Conservation (phyloP, 2,113 vertebrate genomes). For the Tenrec ecaudatus region DNA sequence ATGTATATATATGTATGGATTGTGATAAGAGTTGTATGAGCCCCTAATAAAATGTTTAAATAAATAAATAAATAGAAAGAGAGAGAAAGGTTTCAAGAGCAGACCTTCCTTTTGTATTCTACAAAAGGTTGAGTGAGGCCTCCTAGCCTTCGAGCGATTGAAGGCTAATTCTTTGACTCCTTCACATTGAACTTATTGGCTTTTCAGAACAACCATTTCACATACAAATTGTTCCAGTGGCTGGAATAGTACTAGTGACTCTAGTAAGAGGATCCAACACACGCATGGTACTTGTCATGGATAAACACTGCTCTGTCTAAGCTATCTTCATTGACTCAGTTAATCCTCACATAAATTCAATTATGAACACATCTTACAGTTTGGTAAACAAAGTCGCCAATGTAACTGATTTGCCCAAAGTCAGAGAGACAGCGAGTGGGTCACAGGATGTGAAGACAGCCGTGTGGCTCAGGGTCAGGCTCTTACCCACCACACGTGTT, state of each 20-base stretch:
- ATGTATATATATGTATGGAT: too few relatives aligned
- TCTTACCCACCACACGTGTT: not conserved
- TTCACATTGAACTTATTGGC: conserved; percentile 20
- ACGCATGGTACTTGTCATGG: not conserved
- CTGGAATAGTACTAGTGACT: not conserved
- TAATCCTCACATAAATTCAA: conserved; percentile 11
- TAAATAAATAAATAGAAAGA: too few relatives aligned
- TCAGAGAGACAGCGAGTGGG: not conserved
- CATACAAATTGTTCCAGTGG: not conserved
- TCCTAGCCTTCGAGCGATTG: not conserved
- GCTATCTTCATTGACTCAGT: not conserved
- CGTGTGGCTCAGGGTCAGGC: not conserved
- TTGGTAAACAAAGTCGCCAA: not conserved
- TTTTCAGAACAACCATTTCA: not conserved
- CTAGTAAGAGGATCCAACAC: not conserved
- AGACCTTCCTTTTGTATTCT: too few relatives aligned
- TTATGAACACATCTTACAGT: not conserved
- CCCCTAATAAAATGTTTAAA: too few relatives aligned
- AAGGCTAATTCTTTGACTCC: not conserved
- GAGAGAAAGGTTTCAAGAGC: not conserved
- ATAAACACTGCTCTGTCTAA: not conserved
- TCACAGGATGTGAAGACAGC: not conserved
- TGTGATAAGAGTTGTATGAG: too few relatives aligned
- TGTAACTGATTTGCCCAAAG: not conserved
- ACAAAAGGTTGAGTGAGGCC: too few relatives aligned